These are phyloP conservation scores for Macrotrachela quadricornifera DNA, from an alignment of 1,140 invertebrate genomes.

Conservation along the genomic window DNA sequence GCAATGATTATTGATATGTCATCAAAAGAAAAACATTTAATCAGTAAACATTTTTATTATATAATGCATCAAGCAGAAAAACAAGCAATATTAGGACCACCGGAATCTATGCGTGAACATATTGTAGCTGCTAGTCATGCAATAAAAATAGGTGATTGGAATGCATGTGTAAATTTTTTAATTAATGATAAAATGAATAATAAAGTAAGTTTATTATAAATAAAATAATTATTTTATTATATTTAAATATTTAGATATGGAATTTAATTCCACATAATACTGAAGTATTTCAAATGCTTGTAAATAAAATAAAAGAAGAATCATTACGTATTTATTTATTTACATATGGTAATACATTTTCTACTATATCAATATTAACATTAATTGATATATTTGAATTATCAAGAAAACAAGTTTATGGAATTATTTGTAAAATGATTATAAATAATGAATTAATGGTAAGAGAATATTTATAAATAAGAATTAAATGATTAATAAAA, in stretches of 20 bases:
- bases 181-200: conserved; percentile 99
- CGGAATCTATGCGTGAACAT: conserved; percentile 96
- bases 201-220: conserved; percentile 42
- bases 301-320: conserved; percentile 81
- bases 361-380: conserved; percentile 63
- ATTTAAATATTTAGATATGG: conserved; percentile 47
- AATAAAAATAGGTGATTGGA: conserved; percentile 95
- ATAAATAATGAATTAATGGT: conserved; percentile 93
- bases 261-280: conserved; percentile 83
- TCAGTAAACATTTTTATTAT: conserved; percentile 97
- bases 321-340: conserved; percentile 86
- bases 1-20: conserved; percentile 98
- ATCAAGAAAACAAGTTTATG: conserved; percentile 62
- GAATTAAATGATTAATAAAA: too few species aligned
- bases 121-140: conserved; percentile 82
- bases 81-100: conserved; percentile 82
- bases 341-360: conserved; percentile 38
- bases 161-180: conserved; percentile 71
- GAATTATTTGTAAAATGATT: conserved; percentile 97
- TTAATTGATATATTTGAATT: conserved; percentile 85
- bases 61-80: conserved; percentile 81
- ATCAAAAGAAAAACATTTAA: conserved; percentile 78
- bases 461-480: too few species aligned
- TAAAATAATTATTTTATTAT: too few species aligned
- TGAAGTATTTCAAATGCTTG: conserved; percentile 73